These are phyloP conservation scores for Mirounga angustirostris DNA, from an alignment of 2,113 vertebrate genomes.

Conservation along the genomic window DNA sequence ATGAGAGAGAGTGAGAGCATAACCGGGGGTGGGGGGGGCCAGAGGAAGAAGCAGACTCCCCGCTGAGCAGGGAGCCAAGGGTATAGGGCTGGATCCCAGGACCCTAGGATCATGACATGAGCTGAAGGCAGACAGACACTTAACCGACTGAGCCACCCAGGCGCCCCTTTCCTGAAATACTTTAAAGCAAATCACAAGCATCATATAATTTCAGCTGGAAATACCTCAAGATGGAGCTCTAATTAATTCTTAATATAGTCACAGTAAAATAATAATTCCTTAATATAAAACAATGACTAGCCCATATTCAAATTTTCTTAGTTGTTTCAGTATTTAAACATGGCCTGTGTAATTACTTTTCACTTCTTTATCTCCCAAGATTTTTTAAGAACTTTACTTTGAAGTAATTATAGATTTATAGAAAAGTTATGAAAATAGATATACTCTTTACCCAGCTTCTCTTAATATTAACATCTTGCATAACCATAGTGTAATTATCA, in stretches of 20 bases:
- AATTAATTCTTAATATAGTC: not conserved
- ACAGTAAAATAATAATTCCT: not conserved
- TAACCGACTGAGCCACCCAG: not conserved
- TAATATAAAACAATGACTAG: not conserved
- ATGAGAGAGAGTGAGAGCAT: not conserved
- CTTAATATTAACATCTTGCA: not conserved
- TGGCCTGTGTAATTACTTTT: not conserved
- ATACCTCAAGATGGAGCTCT: not conserved
- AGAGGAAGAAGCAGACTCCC: not conserved
- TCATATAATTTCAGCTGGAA: not conserved
- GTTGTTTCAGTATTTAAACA: not conserved
- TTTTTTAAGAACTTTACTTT: not conserved
- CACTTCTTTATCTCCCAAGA: not conserved
- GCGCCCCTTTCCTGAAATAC: not conserved
- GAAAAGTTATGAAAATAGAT: not conserved
- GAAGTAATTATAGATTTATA: not conserved
- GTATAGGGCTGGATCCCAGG: no score
- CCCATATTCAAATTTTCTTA: not conserved
- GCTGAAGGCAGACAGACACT: not conserved
- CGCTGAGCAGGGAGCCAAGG: not conserved
- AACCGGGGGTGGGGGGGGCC: no score
- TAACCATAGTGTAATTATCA: not conserved
- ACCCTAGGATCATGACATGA: not conserved
- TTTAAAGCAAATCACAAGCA: not conserved
- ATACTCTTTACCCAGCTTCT: not conserved